phyloP scores from a whole-genome alignment of 2,888 invertebrate species.

The Timema cristinae region DNA sequence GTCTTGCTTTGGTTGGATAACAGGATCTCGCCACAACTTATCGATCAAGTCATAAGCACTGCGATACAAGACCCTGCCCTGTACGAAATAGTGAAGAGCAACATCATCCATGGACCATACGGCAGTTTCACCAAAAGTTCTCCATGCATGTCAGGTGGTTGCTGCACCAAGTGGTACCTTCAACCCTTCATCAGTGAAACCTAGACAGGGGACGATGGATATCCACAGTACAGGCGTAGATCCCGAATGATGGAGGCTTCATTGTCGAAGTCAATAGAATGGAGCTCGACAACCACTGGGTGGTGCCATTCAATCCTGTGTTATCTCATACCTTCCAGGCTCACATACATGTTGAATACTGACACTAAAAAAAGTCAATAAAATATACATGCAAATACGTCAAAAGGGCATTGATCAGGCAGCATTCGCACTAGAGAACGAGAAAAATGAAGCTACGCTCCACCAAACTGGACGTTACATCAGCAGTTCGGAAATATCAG shows the following conservation, averaged over 20 bases:
- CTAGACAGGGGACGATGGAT: constrained; percentile 34
- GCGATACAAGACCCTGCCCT: constrained; percentile 39
- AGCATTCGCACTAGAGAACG: constrained; percentile 19
- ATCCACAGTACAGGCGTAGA: constrained; percentile 37
- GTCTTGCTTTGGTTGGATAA: no score
- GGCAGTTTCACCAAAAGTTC: constrained; percentile 38
- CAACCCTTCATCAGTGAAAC: constrained; percentile 31
- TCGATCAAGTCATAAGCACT: constrained; percentile 29
- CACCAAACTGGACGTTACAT: no score
- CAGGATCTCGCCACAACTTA: no score
- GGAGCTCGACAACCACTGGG: constrained; percentile 32
- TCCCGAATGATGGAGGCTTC: constrained; percentile 5
- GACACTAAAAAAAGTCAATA: not conserved
- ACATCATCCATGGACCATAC: constrained; percentile 42
- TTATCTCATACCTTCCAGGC: constrained; percentile 26
- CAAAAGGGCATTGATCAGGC: constrained; percentile 33
- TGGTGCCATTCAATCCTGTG: constrained; percentile 30
- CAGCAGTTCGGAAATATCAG: no score
- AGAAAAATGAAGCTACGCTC: no score
- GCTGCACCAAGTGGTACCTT: constrained; percentile 43
- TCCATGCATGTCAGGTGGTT: constrained; percentile 43
- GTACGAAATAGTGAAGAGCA: constrained; percentile 20
- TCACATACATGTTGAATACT: constrained; percentile 33
- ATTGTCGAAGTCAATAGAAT: not conserved
- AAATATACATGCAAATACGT: constrained; percentile 33